Evolutionary conservation across 1,140 invertebrate species (phyloP), one percentile per base, ranked within the genome.

Genomic region (Telenomus remus): DNA sequence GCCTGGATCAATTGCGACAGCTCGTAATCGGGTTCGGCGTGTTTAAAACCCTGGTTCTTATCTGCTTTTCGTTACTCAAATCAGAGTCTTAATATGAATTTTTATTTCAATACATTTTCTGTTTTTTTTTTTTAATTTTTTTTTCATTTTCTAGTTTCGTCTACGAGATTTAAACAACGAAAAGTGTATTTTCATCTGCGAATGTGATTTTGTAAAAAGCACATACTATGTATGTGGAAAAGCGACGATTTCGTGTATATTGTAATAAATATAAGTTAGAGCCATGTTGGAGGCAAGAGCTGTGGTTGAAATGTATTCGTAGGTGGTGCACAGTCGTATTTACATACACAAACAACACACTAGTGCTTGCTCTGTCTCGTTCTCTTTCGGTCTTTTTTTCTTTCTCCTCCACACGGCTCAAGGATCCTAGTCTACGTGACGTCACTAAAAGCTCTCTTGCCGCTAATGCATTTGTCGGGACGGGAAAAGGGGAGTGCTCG

Each of bases 361-460:
- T 15, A 7, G 12, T 12, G 11, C 53, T 54, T 53, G 33, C 16
- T 59, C 42, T 14, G 48, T 59, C 60, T 53, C 35, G 8, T 55
- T 43, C 49, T 9, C 59, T 57, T 33, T 56, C 43, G 43, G 27
- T 69, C 64, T 56, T 72, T 66, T 61, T 72, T 70, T 66, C 50
- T 27, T 71, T 57, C 54, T 51, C 43, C 59, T 43, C 54, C 19
- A 46, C 46, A 53, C 71, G 53, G 54, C 48, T 57, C 65, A 66
- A 72, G 76, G 69, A 76, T 77, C 69, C 72, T 76, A 74, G 79
- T 80, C 80, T 77, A 78, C 77, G 82, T 86, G 84, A 87, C 84
- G 86, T 86, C 86, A 85, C 86, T 87, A 86, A 87, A 87, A 87
- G 86, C 85, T 86, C 85, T 86, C 82, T 85, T 80, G 80, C 81